Conservation (phyloP, 2,113 vertebrate species). For the Macrotis lagotis region DNA sequence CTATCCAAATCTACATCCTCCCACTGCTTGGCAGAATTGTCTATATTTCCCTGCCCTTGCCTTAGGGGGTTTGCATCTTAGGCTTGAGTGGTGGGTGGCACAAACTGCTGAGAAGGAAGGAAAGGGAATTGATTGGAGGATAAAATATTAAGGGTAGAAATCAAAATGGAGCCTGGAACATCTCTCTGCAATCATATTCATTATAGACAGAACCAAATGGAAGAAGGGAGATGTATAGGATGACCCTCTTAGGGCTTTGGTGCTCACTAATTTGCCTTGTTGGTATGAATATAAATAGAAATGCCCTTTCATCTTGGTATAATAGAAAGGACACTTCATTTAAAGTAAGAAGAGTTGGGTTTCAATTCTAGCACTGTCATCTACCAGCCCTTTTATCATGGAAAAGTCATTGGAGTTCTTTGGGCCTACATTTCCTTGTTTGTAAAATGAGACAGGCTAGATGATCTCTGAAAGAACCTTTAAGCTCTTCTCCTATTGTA, state of each 20-base stretch:
- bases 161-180: neutral
- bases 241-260: neutral
- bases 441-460: neutral
- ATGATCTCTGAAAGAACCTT: neutral
- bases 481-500: neutral
- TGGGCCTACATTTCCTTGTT: neutral
- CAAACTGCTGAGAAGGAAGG: neutral
- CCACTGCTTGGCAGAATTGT: neutral
- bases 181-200: neutral
- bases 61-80: neutral
- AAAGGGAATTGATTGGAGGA: neutral
- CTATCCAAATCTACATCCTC: neutral
- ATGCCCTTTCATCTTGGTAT: neutral
- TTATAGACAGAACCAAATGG: neutral
- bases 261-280: neutral
- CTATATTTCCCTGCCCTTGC: neutral
- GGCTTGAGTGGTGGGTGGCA: neutral
- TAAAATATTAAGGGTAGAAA: neutral
- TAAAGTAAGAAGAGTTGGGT: neutral
- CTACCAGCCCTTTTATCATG: neutral
- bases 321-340: neutral
- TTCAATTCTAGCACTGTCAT: neutral
- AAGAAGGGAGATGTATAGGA: neutral
- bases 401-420: neutral
- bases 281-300: neutral